Evolutionary conservation across 2,888 invertebrate species (phyloP).

Genomic region (Coremacera marginata): DNA sequence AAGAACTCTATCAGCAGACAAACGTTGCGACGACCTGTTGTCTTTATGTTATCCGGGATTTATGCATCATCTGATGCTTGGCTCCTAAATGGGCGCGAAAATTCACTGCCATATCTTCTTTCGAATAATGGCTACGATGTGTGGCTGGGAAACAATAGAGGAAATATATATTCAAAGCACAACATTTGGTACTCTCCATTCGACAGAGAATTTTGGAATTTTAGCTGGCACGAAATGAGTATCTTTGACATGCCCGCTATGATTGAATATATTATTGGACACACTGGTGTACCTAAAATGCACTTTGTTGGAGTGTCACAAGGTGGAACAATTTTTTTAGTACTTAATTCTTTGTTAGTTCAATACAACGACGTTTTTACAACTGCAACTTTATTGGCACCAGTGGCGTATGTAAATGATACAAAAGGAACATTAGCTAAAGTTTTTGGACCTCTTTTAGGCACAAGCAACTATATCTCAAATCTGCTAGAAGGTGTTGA

Average conservation of each 20-base stretch:
- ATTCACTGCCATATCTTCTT: constrained; percentile 65
- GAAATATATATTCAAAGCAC: constrained; percentile 64
- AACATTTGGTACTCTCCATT: constrained; percentile 65
- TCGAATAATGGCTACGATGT: constrained; percentile 66
- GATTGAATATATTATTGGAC: constrained; percentile 61
- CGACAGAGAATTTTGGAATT: constrained; percentile 69
- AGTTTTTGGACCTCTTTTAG: constrained; percentile 74
- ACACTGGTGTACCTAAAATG: constrained; percentile 59
- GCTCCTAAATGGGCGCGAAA: constrained; percentile 64
- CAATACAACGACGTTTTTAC: constrained; percentile 65
- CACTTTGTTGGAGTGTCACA: constrained; percentile 67
- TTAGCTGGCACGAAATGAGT: constrained; percentile 68
- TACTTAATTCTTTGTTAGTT: constrained; percentile 64
- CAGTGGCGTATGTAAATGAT: constrained; percentile 65
- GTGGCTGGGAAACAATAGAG: constrained; percentile 66
- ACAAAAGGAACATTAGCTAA: constrained; percentile 71
- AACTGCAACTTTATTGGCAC: constrained; percentile 64
- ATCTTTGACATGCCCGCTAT: constrained; percentile 66
- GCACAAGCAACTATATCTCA: constrained; percentile 64
- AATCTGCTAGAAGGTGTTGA: constrained; percentile 64
- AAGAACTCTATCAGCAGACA: constrained; percentile 51
- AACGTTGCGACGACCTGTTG: constrained; percentile 58
- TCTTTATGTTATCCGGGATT: constrained; percentile 64
- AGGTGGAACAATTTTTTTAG: constrained; percentile 65
- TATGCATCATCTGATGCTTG: constrained; percentile 67